Evolutionary conservation across 2,113 vertebrate genomes (phyloP).

Genomic region (Corythornis cristatus): DNA sequence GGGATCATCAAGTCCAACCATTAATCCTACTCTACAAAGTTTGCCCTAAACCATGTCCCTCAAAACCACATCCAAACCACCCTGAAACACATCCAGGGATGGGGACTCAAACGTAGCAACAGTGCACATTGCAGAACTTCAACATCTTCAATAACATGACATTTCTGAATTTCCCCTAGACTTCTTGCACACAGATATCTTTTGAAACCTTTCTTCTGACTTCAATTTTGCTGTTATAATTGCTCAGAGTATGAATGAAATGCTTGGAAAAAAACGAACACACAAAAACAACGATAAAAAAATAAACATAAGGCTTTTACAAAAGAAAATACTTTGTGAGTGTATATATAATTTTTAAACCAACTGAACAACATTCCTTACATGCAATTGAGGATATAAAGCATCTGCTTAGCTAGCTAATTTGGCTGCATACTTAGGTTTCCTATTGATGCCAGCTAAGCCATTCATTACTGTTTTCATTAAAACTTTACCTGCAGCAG

Average conservation of each 20-base stretch:
- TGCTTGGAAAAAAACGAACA: background rate
- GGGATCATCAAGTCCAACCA: no score
- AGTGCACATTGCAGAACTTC: background rate
- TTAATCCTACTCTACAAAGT: no score
- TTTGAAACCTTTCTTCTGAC: background rate
- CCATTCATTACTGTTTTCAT: slow-evolving; percentile 59
- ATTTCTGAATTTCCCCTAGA: background rate
- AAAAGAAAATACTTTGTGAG: background rate
- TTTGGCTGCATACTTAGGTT: slow-evolving; percentile 46
- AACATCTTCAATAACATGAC: background rate
- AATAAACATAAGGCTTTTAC: background rate
- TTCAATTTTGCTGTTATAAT: background rate
- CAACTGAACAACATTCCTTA: slow-evolving; percentile 30
- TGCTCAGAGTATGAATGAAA: background rate
- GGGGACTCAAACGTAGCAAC: background rate
- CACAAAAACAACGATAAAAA: background rate
- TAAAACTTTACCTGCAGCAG: slow-evolving; percentile 58
- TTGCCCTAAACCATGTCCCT: no score
- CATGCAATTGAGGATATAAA: slow-evolving; percentile 20
- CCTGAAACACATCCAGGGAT: no score
- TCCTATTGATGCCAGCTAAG: slow-evolving; percentile 22
- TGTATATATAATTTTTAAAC: background rate
- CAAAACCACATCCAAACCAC: no score
- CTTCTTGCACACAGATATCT: background rate
- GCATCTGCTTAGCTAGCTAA: slow-evolving; percentile 42